Conservation (phyloP, 2,113 vertebrate species). For the Mandrillus leucophaeus region DNA sequence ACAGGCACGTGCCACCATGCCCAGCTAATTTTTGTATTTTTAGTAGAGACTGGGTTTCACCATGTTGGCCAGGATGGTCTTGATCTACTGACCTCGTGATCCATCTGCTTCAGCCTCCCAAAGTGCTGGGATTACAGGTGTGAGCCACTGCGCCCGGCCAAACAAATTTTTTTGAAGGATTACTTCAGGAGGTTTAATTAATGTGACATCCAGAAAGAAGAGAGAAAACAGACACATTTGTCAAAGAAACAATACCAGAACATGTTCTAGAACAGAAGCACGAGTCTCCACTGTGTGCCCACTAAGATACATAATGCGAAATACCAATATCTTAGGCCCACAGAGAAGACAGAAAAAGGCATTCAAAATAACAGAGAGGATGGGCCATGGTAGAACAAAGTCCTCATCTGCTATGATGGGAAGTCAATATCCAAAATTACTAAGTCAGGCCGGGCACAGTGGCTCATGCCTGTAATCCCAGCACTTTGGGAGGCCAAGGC, state of each 20-base stretch:
- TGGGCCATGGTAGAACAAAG: background rate
- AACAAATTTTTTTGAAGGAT: background rate
- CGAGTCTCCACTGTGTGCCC: background rate
- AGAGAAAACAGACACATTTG: background rate
- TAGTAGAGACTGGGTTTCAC: too few relatives aligned
- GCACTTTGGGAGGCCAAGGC: background rate
- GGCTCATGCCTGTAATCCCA: background rate
- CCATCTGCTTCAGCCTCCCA: too few relatives aligned
- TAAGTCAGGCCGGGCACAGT: too few relatives aligned
- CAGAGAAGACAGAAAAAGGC: background rate
- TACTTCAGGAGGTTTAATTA: background rate
- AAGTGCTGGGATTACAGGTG: too few relatives aligned
- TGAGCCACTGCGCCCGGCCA: too few relatives aligned
- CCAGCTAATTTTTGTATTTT: too few relatives aligned
- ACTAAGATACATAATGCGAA: background rate
- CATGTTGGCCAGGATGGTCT: too few relatives aligned
- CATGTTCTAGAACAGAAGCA: background rate
- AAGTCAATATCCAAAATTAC: background rate
- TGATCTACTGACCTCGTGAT: too few relatives aligned
- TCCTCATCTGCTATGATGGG: background rate
- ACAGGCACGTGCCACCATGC: too few relatives aligned
- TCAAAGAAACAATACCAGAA: conserved; percentile 17
- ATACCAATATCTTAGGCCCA: background rate
- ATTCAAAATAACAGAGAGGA: background rate
- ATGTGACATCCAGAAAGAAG: background rate